Evolutionary conservation across 2,888 invertebrate genomes (phyloP).

Genomic region (Latrodectus hesperus): DNA sequence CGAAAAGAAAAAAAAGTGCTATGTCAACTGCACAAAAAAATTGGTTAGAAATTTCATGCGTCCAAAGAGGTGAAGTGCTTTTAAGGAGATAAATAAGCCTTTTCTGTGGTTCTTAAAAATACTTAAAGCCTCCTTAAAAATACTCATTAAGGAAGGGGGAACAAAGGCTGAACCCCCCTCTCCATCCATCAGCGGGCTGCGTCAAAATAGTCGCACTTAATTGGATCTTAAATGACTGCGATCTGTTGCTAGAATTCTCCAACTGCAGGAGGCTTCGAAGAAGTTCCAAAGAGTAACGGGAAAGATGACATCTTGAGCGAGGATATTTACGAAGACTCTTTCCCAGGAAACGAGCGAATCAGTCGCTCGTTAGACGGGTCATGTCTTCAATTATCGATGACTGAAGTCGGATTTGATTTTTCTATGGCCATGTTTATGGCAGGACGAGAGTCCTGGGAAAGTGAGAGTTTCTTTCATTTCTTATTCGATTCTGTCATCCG

Average conservation of each 20-base stretch:
- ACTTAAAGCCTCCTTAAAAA: conserved; percentile 7
- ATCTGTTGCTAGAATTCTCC: conserved; percentile 24
- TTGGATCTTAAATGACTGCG: conserved; percentile 48
- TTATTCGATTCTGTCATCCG: background rate
- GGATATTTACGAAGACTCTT: conserved; percentile 48
- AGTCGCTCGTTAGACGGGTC: conserved; percentile 21
- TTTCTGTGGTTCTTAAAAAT: conserved; percentile 35
- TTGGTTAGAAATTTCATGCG: too few species aligned
- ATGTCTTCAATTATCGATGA: background rate
- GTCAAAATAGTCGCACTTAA: conserved; percentile 50
- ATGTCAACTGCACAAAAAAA: too few species aligned
- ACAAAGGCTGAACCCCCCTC: conserved; percentile 12
- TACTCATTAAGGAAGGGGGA: conserved; percentile 12
- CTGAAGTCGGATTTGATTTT: background rate
- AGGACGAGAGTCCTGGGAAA: background rate
- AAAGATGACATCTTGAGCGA: conserved; percentile 32
- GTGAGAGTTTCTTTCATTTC: background rate
- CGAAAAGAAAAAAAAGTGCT: background rate
- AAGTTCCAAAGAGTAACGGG: conserved; percentile 28
- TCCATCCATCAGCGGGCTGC: conserved; percentile 22
- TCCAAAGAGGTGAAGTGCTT: background rate
- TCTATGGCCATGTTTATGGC: background rate
- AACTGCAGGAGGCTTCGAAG: conserved; percentile 44
- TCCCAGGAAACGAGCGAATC: conserved; percentile 32
- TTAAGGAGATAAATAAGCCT: conserved; percentile 29